These are phyloP conservation scores for Drosophila setosimentum DNA, from an alignment of 2,888 invertebrate species.

Conservation along the genomic window DNA sequence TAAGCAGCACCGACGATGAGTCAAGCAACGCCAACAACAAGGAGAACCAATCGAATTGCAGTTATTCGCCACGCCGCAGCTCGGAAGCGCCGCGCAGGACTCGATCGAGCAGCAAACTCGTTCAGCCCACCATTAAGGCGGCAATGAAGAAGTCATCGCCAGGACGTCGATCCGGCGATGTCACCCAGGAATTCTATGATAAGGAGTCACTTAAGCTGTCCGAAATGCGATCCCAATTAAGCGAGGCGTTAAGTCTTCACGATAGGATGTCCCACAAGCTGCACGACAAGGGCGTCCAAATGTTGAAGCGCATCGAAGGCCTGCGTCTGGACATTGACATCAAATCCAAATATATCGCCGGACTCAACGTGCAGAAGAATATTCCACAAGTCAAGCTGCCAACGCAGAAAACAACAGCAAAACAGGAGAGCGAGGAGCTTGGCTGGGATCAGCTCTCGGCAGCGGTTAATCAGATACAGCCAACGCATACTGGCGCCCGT, in stretches of 20 bases:
- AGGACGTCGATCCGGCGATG: conserved; percentile 21
- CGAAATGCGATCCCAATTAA: conserved; percentile 85
- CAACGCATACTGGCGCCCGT: conserved; percentile 82
- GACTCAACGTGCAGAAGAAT: conserved; percentile 85
- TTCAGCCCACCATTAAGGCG: conserved; percentile 76
- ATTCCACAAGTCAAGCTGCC: conserved; percentile 12
- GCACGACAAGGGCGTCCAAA: conserved; percentile 88
- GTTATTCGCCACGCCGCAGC: conserved; percentile 45
- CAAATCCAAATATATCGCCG: conserved; percentile 86
- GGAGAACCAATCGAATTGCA: conserved; percentile 39
- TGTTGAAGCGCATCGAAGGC: conserved; percentile 86
- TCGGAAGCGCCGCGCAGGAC: conserved; percentile 28
- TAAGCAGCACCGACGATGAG: conserved; percentile 62
- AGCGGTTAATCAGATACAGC: conserved; percentile 82
- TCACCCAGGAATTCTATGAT: conserved; percentile 80
- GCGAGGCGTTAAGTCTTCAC: conserved; percentile 80
- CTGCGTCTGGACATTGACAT: conserved; percentile 85
- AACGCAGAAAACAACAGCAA: conserved; percentile 4
- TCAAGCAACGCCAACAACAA: conserved; percentile 25
- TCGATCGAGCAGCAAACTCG: conserved; percentile 36
- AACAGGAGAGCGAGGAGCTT: conserved; percentile 39
- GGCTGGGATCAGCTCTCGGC: conserved; percentile 83
- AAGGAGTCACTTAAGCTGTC: conserved; percentile 86
- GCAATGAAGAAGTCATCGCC: conserved; percentile 22
- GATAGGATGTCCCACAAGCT: conserved; percentile 83